Conservation (phyloP, 2,797 vertebrate genomes). For the Acipenser oxyrinchus region DNA sequence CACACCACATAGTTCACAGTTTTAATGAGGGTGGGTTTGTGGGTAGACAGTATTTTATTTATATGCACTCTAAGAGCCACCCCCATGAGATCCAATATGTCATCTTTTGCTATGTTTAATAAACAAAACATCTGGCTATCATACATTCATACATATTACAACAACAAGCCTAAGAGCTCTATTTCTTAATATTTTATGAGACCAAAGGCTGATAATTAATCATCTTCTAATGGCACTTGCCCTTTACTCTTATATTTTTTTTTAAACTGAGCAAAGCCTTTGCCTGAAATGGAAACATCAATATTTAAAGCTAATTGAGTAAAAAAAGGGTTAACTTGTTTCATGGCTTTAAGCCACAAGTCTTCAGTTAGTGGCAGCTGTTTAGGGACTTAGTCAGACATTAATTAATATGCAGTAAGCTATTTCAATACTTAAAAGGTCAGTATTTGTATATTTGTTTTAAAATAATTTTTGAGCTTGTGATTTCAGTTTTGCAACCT, state of each 20-base stretch:
- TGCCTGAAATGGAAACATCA: constrained; percentile 25
- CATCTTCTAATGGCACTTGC: constrained; percentile 41
- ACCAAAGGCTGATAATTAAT: constrained; percentile 41
- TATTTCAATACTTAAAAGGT: constrained; percentile 1
- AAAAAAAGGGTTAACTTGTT: constrained; percentile 15
- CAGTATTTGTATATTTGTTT: background rate
- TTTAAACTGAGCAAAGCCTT: constrained; percentile 36
- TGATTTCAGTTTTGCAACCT: too few relatives aligned
- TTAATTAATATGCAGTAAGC: background rate
- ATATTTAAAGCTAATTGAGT: constrained; percentile 23
- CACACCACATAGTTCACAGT: constrained; percentile 29
- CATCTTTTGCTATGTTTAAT: constrained; percentile 44
- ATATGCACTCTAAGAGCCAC: constrained; percentile 36
- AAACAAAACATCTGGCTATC: constrained; percentile 37
- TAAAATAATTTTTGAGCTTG: too few relatives aligned
- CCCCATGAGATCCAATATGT: constrained; percentile 30
- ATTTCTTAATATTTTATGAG: constrained; percentile 52
- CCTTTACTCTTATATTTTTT: constrained; percentile 31
- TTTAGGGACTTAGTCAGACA: background rate
- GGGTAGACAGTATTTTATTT: constrained; percentile 26
- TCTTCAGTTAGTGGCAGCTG: background rate
- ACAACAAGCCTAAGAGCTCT: constrained; percentile 31
- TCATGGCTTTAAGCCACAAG: constrained; percentile 7
- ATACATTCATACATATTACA: constrained; percentile 23
- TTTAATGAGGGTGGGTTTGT: constrained; percentile 11